Base-by-base conservation (phyloP, 2,888 invertebrate species). In the Amphipoea lucens region DNA sequence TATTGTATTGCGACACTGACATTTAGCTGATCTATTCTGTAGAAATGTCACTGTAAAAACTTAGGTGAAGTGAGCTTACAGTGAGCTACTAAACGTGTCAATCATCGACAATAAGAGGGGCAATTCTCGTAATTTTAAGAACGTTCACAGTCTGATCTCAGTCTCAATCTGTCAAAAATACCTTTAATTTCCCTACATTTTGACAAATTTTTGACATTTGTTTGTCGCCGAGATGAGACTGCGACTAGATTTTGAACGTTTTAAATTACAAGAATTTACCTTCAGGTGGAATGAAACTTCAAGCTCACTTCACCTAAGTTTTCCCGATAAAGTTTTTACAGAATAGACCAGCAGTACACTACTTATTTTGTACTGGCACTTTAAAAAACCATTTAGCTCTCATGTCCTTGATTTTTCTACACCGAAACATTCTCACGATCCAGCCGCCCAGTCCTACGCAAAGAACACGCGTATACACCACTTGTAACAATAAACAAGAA, bases 401-500 rank as follows among this genome's bases (percentile, higher is more conserved):
- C 14, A 40, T 67, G 82, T 42, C 73, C 79, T 83, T 74, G 87
- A 75, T 67, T 62, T 48, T 65, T 70, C 54, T n/a, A 73, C 23
- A 63, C 1, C 20, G 40, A 69, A 77, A 77, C 42, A 90, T 91
- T 91, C 91, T 93, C 94, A 92, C 87, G 90, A 86, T 89, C 79
- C 12, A 12, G 40, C 23, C 88, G 81, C 65, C 69, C 79, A 81
- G 40, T 40, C 42, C 75, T 81, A 86, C 78, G 83, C 78, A 82
- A 79, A 17, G 74, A 60, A 66, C 82, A 42, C 57, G 76, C 57
- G 51, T 51, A 87, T 88, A 90, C 81, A 84, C 91, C 93, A 92
- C 91, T 91, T 93, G 92, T 82, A 93, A 94, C 87, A 95, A 95
- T 92, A 95, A 95, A 95, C 94, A 94, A 60, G 69, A 74, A 74